Percentiles rank a stretch among this genome's conserved stretches.
phyloP scores from a whole-genome alignment of 30 jellyfish, hydroid and myxozoan genomes.

The Nemopilema nomurai region DNA sequence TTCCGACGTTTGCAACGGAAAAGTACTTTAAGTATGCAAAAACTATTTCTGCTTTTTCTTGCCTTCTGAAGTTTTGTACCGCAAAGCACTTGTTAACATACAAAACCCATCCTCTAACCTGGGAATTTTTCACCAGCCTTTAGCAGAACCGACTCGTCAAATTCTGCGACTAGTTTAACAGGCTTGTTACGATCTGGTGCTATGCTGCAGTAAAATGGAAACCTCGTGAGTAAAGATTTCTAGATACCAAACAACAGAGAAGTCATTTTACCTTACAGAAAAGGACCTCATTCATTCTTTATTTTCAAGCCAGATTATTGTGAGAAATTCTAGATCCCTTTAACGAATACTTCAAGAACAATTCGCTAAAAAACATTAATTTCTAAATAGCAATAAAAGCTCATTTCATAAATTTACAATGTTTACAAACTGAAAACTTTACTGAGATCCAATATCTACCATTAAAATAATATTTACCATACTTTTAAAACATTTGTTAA shows the following conservation, averaged over 20 bases:
- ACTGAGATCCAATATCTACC: no score
- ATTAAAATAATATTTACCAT: no score
- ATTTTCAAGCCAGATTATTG: no score
- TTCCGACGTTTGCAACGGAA: no score
- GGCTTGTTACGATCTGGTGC: slow-evolving; percentile 77
- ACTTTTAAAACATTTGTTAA: no score
- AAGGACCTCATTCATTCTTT: not conserved
- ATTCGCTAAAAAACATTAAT: not conserved
- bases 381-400: no score
- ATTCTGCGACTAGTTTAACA: slow-evolving; percentile 7
- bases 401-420: no score
- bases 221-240: not conserved
- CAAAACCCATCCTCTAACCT: slow-evolving; percentile 23
- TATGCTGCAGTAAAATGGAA: slow-evolving; percentile 32
- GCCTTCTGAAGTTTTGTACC: not conserved
- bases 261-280: no score
- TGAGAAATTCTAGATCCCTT: not conserved
- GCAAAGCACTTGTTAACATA: no score
- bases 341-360: not conserved
- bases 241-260: not conserved
- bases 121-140: slow-evolving; percentile 55
- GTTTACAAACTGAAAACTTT: no score
- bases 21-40: no score
- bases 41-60: no score
- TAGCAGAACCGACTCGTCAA: slow-evolving; percentile 7